Percentiles rank a stretch among this genome's conserved stretches.
These are phyloP conservation scores for Cancer borealis DNA, from an alignment of 2,888 invertebrate species.

Conservation along the genomic window DNA sequence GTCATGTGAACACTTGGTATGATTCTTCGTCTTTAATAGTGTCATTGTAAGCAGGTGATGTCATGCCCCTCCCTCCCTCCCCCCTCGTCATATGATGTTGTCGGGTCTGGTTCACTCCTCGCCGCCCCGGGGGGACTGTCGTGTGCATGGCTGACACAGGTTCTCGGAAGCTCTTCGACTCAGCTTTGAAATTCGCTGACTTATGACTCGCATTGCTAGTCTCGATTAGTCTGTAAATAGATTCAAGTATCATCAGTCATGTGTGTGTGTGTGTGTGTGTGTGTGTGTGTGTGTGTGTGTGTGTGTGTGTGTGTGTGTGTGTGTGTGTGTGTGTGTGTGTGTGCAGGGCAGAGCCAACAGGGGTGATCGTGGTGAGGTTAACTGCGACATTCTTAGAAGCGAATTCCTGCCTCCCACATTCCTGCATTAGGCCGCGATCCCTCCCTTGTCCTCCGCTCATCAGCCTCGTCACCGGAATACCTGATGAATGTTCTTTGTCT, in stretches of 20 bases:
- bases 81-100: background rate
- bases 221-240: background rate
- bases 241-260: background rate
- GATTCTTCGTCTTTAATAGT: background rate
- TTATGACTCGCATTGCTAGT: background rate
- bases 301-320: background rate
- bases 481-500: background rate
- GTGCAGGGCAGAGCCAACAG: background rate
- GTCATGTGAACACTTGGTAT: background rate
- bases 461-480: background rate
- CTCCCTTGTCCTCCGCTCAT: background rate
- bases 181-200: background rate
- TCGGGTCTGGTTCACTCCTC: background rate
- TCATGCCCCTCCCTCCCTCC: background rate
- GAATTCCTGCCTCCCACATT: background rate
- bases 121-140: background rate
- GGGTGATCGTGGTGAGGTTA: background rate
- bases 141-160: background rate
- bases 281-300: background rate
- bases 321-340: background rate
- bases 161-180: background rate
- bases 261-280: constrained; percentile 17
- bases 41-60: background rate
- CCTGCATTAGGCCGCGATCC: background rate
- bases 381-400: background rate